Base-by-base conservation (phyloP, 2,797 vertebrate genomes). In the Tapera naevia region DNA sequence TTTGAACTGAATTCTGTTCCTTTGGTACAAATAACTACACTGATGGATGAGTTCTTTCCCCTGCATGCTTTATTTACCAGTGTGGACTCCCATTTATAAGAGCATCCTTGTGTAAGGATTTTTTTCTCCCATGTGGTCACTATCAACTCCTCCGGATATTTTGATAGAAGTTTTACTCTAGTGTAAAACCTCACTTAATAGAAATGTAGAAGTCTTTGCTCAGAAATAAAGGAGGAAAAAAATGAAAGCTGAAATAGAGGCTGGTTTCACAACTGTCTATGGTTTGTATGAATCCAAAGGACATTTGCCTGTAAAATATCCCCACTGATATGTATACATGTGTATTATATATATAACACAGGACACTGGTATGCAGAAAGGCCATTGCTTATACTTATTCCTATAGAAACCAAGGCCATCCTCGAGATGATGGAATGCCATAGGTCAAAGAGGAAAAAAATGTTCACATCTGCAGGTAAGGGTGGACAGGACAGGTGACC, bases 171-270 rank as follows among this genome's bases (percentile, higher is more conserved):
- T 62, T 86, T 64, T 60, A 57, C 28, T 60, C 23, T 27, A 14
- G 18, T 45, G n/a, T 5, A 71, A 89, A 91, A 62, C 9, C 43
- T 23, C 23, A 22, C 27, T 67, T 86, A 17, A 24, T 23, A 30
- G 45, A 89, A 93, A 60, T 35, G 5, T n/a, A 45, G 33, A 25
- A 5, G 80, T n/a, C 16, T 60, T 65, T 41, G 45, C 73, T 67
- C 10, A 18, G 17, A 12, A 37, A 65, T 24, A 89, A 17, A 37
- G 1, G 5, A 2, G 17, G 25, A 13, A 1, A 0, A 2, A 15
- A 53, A 3, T 35, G 33, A 67, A 66, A 83, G 66, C 6, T 5
- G 32, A 86, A 66, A 66, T 11, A 70, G 12, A 80, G 2, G 8
- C 1, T 62, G 35, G 17, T 32, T 80, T 75, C 28, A 45, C n/a